Percentiles rank a stretch among this genome's conserved stretches.
Conservation (phyloP, 2,888 invertebrate genomes). For the Calliopum simillimum region DNA sequence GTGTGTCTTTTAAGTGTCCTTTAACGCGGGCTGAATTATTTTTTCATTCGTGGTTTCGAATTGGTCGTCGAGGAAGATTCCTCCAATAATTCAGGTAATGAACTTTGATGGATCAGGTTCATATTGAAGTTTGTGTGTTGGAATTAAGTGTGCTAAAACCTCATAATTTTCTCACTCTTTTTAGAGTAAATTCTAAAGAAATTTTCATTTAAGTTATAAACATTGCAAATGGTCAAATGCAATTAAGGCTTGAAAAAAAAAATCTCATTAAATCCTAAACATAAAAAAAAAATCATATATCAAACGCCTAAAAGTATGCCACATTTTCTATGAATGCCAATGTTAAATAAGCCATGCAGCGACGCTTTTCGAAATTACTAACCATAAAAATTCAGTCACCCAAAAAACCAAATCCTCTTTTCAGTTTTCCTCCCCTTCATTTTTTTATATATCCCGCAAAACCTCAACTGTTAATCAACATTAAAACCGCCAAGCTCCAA, state of each 20-base stretch:
- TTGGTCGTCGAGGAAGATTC: too few relatives aligned
- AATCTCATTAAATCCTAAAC: too few relatives aligned
- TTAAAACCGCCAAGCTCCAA: neutral
- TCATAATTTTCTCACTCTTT: too few relatives aligned
- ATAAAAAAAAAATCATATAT: too few relatives aligned
- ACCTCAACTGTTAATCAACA: neutral
- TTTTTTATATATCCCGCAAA: neutral
- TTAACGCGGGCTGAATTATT: slow-evolving; percentile 11
- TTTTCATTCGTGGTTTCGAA: neutral
- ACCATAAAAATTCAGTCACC: neutral
- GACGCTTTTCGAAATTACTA: slow-evolving; percentile 2
- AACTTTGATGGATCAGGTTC: too few relatives aligned
- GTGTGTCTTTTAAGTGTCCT: slow-evolving; percentile 23
- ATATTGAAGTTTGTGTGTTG: too few relatives aligned
- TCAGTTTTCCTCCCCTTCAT: neutral
- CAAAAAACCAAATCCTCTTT: neutral
- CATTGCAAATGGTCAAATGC: too few relatives aligned
- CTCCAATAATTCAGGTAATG: too few relatives aligned
- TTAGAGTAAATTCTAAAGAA: too few relatives aligned
- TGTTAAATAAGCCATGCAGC: slow-evolving; percentile 2
- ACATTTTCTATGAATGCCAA: neutral
- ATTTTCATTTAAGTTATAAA: too few relatives aligned
- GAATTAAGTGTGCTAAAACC: too few relatives aligned
- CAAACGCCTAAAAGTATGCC: neutral
- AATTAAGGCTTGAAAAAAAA: too few relatives aligned